phyloP scores from a whole-genome alignment of 2,797 vertebrate genomes.

The Thaleichthys pacificus region DNA sequence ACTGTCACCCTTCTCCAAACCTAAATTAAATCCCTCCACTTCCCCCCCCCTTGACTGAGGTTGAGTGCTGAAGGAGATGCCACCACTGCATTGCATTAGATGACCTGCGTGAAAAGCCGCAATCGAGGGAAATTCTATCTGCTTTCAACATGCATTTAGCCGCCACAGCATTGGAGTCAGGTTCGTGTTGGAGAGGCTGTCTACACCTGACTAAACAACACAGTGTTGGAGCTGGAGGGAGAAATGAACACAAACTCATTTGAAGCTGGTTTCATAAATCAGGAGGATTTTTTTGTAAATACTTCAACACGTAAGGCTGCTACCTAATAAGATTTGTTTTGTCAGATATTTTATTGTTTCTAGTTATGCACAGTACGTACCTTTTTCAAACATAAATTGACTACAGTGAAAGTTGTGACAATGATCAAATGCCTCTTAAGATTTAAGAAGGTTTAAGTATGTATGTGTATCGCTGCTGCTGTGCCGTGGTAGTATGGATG shows the following conservation, averaged over 20 bases:
- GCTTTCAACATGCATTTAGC: constrained; percentile 48
- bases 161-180: constrained; percentile 26
- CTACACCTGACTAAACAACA: constrained; percentile 11
- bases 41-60: constrained; percentile 34
- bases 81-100: constrained; percentile 33
- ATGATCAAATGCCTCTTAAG: constrained; percentile 22
- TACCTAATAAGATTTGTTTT: constrained; percentile 38
- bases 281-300: constrained; percentile 16
- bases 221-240: not conserved
- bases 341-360: constrained; percentile 30
- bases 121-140: constrained; percentile 42
- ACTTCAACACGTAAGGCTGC: constrained; percentile 26
- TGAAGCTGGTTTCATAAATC: constrained; percentile 32
- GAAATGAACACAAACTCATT: constrained; percentile 34
- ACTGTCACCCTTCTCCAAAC: constrained; percentile 28
- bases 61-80: constrained; percentile 47
- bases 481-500: constrained; percentile 6
- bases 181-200: constrained; percentile 5
- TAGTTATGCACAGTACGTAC: constrained; percentile 10
- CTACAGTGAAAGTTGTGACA: constrained; percentile 25
- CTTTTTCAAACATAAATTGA: constrained; percentile 32
- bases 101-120: constrained; percentile 45
- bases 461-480: constrained; percentile 5
- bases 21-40: constrained; percentile 51
- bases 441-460: constrained; percentile 6